Evolutionary conservation across 2,888 invertebrate species (phyloP), one percentile per base, ranked within the genome.

Genomic region (Tetanocera ferruginea): DNA sequence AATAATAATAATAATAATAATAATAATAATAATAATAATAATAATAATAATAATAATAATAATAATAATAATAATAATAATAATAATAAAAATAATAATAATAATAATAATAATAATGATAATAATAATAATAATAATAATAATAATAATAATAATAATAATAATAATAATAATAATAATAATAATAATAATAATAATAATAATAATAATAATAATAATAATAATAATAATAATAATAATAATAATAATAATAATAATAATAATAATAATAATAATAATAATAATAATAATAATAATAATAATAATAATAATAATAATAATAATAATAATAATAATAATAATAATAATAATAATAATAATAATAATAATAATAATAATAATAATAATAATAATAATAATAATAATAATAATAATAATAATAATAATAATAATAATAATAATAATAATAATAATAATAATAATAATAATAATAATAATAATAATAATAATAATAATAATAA

Each of bases 1-100:
- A 52, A 52, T 52, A 52, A 52, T 52, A 52, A 52, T 52, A 52
- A 52, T 52, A 52, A 52, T 52, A 52, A 52, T 52, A 52, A 52
- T 52, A 52, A 52, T 52, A 52, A 52, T 52, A 52, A 52, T 52
- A 52, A 52, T 52, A 52, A 52, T 52, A 52, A 52, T 52, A 52
- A 52, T 52, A 52, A 52, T 52, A 52, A 52, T 52, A 52, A 52
- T 52, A 52, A 52, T 52, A 52, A 52, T 52, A 52, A 52, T 52
- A 52, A 52, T 52, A 52, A 52, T 52, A 52, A 52, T 52, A 52
- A 52, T 52, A 52, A 52, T 52, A 52, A 52, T 52, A 52, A 52
- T 52, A 52, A 52, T 52, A 52, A 52, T 52, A 52, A 52, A 5
- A 52, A 52, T 52, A 52, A 52, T 52, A 52, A 52, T 52, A 52